A percentile compares a stretch with the other conserved stretches of the same genome.
Evolutionary conservation across 2,113 vertebrate species (phyloP).

Genomic region (Cisticola juncidis): DNA sequence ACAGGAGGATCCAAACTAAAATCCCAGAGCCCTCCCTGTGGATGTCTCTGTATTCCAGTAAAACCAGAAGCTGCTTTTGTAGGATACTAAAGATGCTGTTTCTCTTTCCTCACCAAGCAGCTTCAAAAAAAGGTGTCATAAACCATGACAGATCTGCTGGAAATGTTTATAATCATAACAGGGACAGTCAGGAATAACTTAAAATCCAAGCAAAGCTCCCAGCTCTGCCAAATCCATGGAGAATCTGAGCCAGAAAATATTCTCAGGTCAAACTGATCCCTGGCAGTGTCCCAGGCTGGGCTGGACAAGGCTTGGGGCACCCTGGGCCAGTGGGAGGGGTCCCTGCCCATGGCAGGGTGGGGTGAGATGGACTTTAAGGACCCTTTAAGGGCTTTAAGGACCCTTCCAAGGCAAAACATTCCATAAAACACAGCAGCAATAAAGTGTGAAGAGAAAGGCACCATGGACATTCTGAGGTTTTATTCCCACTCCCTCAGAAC

Average conservation of each 20-base stretch:
- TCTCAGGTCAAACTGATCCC: not conserved
- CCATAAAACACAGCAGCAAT: no score
- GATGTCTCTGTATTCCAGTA: not conserved
- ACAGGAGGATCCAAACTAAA: not conserved
- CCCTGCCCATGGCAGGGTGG: not conserved
- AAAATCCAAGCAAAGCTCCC: not conserved
- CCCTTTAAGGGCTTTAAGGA: not conserved
- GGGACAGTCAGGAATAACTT: not conserved
- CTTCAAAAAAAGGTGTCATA: not conserved
- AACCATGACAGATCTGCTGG: not conserved
- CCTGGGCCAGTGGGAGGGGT: not conserved
- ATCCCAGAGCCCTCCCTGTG: not conserved
- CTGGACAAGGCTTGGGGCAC: accelerated
- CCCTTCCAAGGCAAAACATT: not conserved
- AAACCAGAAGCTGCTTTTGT: not conserved
- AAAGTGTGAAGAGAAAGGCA: accelerated
- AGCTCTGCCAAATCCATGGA: not conserved
- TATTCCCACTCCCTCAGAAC: not conserved
- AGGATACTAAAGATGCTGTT: not conserved
- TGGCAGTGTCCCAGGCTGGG: not conserved
- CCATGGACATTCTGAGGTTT: not conserved
- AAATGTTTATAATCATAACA: not conserved
- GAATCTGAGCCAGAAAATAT: not conserved
- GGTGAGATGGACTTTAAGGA: accelerated
- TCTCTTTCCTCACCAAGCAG: not conserved